These are phyloP conservation scores for Bathynomus jamesi DNA, from an alignment of 1,140 invertebrate genomes.

Conservation along the genomic window DNA sequence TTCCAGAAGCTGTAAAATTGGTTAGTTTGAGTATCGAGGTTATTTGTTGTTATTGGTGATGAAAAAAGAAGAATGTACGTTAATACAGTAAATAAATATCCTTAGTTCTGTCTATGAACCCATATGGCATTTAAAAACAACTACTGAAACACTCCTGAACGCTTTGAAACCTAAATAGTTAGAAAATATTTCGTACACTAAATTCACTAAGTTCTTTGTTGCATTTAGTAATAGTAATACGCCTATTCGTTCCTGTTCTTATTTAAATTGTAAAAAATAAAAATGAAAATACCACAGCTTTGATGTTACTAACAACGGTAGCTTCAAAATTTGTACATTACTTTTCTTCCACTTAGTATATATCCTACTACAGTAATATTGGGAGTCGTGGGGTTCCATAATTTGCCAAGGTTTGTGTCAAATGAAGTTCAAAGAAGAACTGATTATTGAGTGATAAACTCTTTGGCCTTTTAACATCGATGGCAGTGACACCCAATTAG, in stretches of 20 bases:
- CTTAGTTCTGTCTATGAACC: slow-evolving; percentile 6
- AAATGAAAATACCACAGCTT: too few species aligned
- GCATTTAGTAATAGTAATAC: too few species aligned
- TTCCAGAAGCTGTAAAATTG: slow-evolving; percentile 16
- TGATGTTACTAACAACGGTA: too few species aligned
- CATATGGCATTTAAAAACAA: slow-evolving; percentile 12
- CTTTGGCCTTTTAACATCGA: background rate
- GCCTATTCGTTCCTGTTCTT: background rate
- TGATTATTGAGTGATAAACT: background rate
- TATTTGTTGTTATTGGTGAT: background rate
- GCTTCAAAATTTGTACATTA: too few species aligned
- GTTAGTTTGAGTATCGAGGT: too few species aligned
- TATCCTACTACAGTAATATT: background rate
- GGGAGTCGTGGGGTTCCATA: background rate
- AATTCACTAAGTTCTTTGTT: too few species aligned
- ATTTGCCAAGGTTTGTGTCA: background rate
- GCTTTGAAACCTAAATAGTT: background rate
- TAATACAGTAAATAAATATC: background rate
- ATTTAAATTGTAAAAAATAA: background rate
- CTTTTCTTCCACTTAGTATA: background rate
- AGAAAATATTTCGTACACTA: background rate
- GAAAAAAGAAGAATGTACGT: background rate
- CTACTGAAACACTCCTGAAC: slow-evolving; percentile 7
- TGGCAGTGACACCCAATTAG: background rate
- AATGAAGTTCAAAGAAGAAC: background rate